Conservation (phyloP, 2,113 vertebrate genomes). For the Pleuronectes platessa region DNA sequence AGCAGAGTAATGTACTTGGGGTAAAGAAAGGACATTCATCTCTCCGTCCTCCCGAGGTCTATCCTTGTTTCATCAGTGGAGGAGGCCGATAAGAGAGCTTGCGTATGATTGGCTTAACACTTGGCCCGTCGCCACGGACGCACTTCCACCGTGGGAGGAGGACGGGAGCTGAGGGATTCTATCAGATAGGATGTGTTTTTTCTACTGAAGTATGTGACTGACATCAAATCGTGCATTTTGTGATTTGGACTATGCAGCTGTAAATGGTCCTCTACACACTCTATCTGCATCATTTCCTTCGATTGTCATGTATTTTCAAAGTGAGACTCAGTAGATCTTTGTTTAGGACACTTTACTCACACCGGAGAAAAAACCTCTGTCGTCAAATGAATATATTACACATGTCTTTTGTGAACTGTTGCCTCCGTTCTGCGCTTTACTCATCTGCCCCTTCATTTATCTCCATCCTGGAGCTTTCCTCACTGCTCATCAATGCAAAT, state of each 20-base stretch:
- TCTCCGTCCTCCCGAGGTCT: slow-evolving; percentile 54
- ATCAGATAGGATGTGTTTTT: slow-evolving; percentile 41
- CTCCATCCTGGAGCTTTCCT: slow-evolving; percentile 8
- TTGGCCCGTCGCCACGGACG: slow-evolving; percentile 52
- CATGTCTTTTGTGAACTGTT: slow-evolving; percentile 10
- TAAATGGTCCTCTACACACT: slow-evolving; percentile 4
- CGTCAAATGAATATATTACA: slow-evolving; percentile 30
- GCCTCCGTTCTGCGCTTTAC: slow-evolving; percentile 10
- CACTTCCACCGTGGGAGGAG: slow-evolving; percentile 38
- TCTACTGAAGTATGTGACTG: slow-evolving; percentile 37
- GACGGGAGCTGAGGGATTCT: slow-evolving; percentile 54
- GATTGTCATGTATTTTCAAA: slow-evolving; percentile 16
- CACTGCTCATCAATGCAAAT: slow-evolving; percentile 45
- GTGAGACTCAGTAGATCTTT: slow-evolving; percentile 9
- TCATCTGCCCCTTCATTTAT: slow-evolving; percentile 22
- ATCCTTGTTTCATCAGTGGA: slow-evolving; percentile 65
- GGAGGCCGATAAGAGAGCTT: slow-evolving; percentile 65
- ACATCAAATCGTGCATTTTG: slow-evolving; percentile 29
- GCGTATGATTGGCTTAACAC: slow-evolving; percentile 71
- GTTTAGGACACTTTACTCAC: slow-evolving; percentile 16
- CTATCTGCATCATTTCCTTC: slow-evolving; percentile 45
- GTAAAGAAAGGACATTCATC: slow-evolving; percentile 68
- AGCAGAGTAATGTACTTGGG: slow-evolving; percentile 55
- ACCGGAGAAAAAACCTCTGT: slow-evolving; percentile 9
- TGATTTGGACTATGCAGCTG: background rate